phyloP scores from a whole-genome alignment of 1,140 invertebrate genomes.

The Zaprionus gabonicus region DNA sequence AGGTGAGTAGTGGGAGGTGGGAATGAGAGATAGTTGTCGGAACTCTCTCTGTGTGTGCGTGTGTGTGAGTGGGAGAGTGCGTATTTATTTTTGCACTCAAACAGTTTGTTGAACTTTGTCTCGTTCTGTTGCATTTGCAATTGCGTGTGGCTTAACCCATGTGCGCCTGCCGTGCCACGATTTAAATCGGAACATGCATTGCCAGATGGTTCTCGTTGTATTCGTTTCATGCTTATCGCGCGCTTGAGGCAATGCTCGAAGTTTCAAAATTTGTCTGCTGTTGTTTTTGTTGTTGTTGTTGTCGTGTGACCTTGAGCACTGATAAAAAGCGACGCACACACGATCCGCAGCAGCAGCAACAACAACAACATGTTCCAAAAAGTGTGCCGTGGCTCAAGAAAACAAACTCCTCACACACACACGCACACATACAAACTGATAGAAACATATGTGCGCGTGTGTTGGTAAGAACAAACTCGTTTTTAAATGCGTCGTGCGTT shows the following conservation, averaged over 20 bases:
- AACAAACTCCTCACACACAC: conserved; percentile 30
- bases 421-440: not conserved
- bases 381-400: conserved; percentile 30
- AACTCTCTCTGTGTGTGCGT: too few species aligned
- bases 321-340: conserved; percentile 47
- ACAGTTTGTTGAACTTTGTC: conserved; percentile 61
- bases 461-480: conserved; percentile 57
- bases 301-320: conserved; percentile 38
- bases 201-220: conserved; percentile 21
- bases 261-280: conserved; percentile 13
- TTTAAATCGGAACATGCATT: not conserved
- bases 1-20: not conserved
- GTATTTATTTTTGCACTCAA: conserved; percentile 44
- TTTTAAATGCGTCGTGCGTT: conserved; percentile 73
- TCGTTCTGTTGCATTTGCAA: conserved; percentile 20
- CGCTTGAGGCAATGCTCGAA: not conserved
- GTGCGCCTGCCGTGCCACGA: not conserved
- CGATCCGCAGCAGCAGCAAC: not conserved
- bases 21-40: too few species aligned
- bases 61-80: conserved; percentile 12
- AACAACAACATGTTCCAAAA: conserved; percentile 30
- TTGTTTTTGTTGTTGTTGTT: conserved; percentile 14
- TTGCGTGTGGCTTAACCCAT: conserved; percentile 14
- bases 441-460: conserved; percentile 22
- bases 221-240: conserved; percentile 32